These are phyloP conservation scores for Pterostichus niger DNA, from an alignment of 2,888 invertebrate species.

Conservation along the genomic window DNA sequence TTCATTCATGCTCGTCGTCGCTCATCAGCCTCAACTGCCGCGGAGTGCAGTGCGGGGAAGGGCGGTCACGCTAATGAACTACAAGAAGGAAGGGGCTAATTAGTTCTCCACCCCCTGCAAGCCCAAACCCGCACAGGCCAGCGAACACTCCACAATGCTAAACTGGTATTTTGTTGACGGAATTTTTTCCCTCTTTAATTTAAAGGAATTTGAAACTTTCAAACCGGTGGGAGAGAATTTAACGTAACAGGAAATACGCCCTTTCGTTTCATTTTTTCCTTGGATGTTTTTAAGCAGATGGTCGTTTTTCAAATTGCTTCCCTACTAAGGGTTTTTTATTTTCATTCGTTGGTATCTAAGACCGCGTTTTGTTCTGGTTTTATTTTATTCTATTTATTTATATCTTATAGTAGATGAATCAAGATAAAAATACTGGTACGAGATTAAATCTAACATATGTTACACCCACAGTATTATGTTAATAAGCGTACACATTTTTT, in stretches of 20 bases:
- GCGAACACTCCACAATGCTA: slow-evolving; percentile 22
- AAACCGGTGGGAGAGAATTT: slow-evolving; percentile 42
- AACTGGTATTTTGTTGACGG: slow-evolving; percentile 62
- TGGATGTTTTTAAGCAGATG: slow-evolving; percentile 38
- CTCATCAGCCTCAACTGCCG: neutral
- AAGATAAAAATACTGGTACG: slow-evolving; percentile 30
- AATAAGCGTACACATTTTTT: slow-evolving; percentile 41
- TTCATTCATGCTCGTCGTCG: slow-evolving; percentile 8
- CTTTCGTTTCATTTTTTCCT: slow-evolving; percentile 37
- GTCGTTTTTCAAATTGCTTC: slow-evolving; percentile 25
- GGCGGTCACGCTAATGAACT: slow-evolving; percentile 61
- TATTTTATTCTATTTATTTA: slow-evolving; percentile 26
- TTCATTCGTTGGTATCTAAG: neutral
- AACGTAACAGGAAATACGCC: slow-evolving; percentile 53
- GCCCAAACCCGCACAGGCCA: neutral
- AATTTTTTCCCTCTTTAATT: slow-evolving; percentile 62
- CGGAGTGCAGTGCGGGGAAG: neutral
- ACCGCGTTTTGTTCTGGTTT: slow-evolving; percentile 14
- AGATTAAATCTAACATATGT: slow-evolving; percentile 44
- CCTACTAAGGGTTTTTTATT: neutral
- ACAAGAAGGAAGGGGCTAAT: slow-evolving; percentile 66
- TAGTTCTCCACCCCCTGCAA: slow-evolving; percentile 59
- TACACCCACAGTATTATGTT: slow-evolving; percentile 28
- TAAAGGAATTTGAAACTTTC: slow-evolving; percentile 62
- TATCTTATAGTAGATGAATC: slow-evolving; percentile 20